phyloP scores from a whole-genome alignment of 2,797 vertebrate species.

The Halcyon chelicuti region DNA sequence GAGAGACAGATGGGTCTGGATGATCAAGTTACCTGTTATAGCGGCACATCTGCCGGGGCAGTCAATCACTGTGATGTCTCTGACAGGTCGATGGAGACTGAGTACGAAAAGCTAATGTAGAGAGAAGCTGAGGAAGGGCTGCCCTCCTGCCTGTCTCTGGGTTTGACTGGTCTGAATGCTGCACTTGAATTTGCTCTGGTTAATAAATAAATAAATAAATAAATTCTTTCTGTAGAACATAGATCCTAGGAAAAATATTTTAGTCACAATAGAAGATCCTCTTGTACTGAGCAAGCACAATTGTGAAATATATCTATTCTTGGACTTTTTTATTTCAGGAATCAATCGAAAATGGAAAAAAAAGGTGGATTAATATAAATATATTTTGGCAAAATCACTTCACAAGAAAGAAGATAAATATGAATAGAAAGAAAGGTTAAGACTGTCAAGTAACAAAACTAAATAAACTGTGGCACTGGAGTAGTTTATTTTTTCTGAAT shows the following conservation, averaged over 20 bases:
- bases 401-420: constrained; percentile 54
- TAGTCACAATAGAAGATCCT: constrained; percentile 64
- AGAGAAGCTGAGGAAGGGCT: constrained; percentile 79
- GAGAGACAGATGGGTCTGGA: constrained; percentile 92
- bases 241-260: constrained; percentile 73
- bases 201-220: constrained; percentile 51
- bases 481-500: constrained; percentile 71
- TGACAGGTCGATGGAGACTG: constrained; percentile 89
- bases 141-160: constrained; percentile 79
- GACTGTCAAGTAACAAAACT: constrained; percentile 65
- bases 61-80: constrained; percentile 92
- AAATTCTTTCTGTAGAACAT: constrained; percentile 56
- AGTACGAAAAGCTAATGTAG: constrained; percentile 84
- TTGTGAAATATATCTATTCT: constrained; percentile 59
- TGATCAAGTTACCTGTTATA: constrained; percentile 95
- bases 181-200: constrained; percentile 83
- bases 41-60: constrained; percentile 91
- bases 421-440: constrained; percentile 71
- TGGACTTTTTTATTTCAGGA: constrained; percentile 48
- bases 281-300: constrained; percentile 63
- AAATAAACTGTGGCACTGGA: constrained; percentile 68
- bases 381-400: constrained; percentile 58
- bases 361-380: constrained; percentile 58
- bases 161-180: constrained; percentile 79
- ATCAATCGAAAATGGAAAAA: constrained; percentile 49